Percentiles rank a stretch among this genome's conserved stretches.
phyloP scores from a whole-genome alignment of 1,140 invertebrate genomes.

The Dendrolimus punctatus region DNA sequence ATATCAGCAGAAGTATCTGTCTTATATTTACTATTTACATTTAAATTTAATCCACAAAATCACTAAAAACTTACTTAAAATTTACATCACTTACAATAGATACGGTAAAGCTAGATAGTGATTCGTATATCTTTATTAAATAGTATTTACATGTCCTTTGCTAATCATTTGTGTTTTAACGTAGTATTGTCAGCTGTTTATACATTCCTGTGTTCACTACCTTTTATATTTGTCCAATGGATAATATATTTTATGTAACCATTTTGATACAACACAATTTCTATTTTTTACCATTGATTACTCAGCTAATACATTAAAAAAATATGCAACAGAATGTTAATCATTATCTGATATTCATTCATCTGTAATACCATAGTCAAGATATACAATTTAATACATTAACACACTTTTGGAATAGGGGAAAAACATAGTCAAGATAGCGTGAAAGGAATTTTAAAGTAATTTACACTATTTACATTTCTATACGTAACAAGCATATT shows the following conservation, averaged over 20 bases:
- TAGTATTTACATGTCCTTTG: constrained; percentile 46
- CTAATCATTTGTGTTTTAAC: constrained; percentile 58
- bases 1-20: constrained; percentile 10
- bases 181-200: constrained; percentile 68
- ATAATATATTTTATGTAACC: constrained; percentile 11
- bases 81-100: constrained; percentile 53
- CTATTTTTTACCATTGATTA: too few species aligned
- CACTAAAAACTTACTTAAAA: constrained; percentile 52
- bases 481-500: constrained; percentile 54
- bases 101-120: constrained; percentile 54
- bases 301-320: too few species aligned
- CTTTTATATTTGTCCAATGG: constrained; percentile 20
- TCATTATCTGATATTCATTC: too few species aligned
- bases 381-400: constrained; percentile 15
- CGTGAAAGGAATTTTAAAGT: constrained; percentile 5
- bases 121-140: constrained; percentile 61
- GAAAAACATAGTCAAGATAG: too few species aligned
- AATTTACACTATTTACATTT: constrained; percentile 56
- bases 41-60: constrained; percentile 33
- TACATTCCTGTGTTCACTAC: constrained; percentile 45
- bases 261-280: too few species aligned
- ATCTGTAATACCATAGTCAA: too few species aligned
- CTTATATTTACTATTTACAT: constrained; percentile 51
- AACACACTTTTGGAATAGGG: constrained; percentile 6
- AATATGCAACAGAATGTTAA: too few species aligned